A percentile compares a stretch with the other conserved stretches of the same genome.
Conservation (phyloP, 2,113 vertebrate genomes). For the Aegotheles bennettii region DNA sequence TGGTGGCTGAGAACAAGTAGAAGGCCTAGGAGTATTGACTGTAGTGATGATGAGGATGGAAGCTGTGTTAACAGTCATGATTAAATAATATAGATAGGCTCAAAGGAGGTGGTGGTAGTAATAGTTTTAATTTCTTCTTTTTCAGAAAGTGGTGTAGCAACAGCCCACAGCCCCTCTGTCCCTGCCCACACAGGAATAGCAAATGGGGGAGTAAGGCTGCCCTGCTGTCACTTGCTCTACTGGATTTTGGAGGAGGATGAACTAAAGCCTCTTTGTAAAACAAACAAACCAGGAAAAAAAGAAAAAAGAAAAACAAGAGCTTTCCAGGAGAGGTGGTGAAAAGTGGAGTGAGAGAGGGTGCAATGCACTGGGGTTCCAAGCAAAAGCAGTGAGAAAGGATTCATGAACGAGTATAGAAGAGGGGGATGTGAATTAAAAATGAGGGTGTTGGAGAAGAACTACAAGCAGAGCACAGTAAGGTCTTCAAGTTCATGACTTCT, state of each 20-base stretch:
- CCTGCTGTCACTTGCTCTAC: background rate
- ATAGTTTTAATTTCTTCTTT: background rate
- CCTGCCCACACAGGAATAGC: background rate
- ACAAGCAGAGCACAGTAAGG: background rate
- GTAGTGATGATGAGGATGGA: background rate
- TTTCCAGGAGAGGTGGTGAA: background rate
- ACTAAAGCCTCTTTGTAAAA: background rate
- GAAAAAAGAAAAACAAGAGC: rapidly evolving
- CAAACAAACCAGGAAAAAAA: background rate
- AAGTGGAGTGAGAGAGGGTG: rapidly evolving
- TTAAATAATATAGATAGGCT: background rate
- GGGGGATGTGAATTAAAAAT: background rate
- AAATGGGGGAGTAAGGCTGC: background rate
- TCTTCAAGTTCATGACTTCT: background rate
- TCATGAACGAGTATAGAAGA: background rate
- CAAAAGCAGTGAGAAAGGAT: background rate
- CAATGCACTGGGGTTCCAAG: background rate
- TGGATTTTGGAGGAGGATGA: background rate
- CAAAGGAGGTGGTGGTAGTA: background rate
- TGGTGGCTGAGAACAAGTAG: background rate
- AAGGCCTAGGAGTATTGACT: background rate
- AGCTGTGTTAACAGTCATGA: background rate
- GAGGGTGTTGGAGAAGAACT: background rate
- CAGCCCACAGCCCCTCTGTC: background rate
- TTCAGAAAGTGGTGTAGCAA: background rate